Base-by-base conservation (phyloP, 2,888 invertebrate species). In the Lypha dubia region DNA sequence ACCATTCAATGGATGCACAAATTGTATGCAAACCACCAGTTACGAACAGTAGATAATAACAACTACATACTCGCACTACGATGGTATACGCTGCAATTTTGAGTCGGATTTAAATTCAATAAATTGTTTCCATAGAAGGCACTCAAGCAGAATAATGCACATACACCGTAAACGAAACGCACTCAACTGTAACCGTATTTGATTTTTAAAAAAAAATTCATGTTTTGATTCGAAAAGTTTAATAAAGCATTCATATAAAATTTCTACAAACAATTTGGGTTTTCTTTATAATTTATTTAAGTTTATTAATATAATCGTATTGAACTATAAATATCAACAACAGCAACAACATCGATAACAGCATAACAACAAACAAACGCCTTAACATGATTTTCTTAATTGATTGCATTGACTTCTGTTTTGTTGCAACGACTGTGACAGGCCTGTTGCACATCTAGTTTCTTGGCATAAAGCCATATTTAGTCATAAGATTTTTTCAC, bases 321-420 rank as follows among this genome's bases (percentile, higher is more conserved):
- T 58, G 28, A 58, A 62, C 51, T 41, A 28, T 53, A 63, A 68
- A 32, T n/a, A 53, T 13, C 28, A 46, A 9, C 60, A 70, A 5
- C 58, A 53, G 15, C 58, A 67, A 13, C n/a, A 38, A n/a, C 32
- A 63, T 32, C 24, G 49, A 13, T 13, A 38, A n/a, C 32, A 68
- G 32, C 24, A n/a, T n/a, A 15, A 1, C 49, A 60, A 53, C 44
- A 46, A n/a, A 65, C 53, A 53, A 67, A 71, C 79, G 65, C 75
- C 83, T 83, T 60, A 81, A 81, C 77, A 84, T 74, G 80, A 77
- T 77, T 84, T 81, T 68, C 56, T 70, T 81, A 84, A 81, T 84
- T 84, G 84, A 81, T 84, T 73, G 80, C 65, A 84, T 41, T 77
- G 81, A 80, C 84, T 80, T 74, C 84, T 84, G 84, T 81, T 63